Conservation (phyloP, 2,113 vertebrate genomes). For the Calidris pygmaea region DNA sequence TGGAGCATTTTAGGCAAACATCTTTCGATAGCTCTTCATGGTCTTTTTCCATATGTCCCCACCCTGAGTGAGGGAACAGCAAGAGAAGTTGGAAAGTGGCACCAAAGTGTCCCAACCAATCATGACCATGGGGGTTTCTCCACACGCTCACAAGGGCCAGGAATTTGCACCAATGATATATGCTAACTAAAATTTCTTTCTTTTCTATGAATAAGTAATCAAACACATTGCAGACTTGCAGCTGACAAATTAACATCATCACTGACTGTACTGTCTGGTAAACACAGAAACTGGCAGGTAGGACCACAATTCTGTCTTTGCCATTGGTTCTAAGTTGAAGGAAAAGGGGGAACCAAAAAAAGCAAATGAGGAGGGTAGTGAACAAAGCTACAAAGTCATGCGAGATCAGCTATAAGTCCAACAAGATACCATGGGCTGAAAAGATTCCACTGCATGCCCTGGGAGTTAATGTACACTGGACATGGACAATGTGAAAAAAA, state of each 20-base stretch:
- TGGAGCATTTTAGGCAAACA: background rate
- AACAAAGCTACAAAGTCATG: background rate
- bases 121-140: accelerated
- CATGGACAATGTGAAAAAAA: background rate
- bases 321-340: background rate
- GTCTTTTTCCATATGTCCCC: background rate
- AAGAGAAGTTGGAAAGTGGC: background rate
- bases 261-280: background rate
- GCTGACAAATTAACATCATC: background rate
- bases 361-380: background rate
- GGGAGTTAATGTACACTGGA: background rate
- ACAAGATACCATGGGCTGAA: background rate
- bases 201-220: background rate
- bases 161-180: background rate
- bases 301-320: background rate
- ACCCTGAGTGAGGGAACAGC: background rate
- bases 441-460: background rate
- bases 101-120: background rate
- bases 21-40: background rate
- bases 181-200: background rate
- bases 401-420: background rate
- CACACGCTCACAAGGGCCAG: background rate
- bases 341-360: background rate
- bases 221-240: background rate
- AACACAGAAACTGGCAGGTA: background rate